Percentiles rank a stretch among this genome's conserved stretches.
Conservation (phyloP, 2,888 invertebrate genomes). For the Pyrrhosoma nymphula region DNA sequence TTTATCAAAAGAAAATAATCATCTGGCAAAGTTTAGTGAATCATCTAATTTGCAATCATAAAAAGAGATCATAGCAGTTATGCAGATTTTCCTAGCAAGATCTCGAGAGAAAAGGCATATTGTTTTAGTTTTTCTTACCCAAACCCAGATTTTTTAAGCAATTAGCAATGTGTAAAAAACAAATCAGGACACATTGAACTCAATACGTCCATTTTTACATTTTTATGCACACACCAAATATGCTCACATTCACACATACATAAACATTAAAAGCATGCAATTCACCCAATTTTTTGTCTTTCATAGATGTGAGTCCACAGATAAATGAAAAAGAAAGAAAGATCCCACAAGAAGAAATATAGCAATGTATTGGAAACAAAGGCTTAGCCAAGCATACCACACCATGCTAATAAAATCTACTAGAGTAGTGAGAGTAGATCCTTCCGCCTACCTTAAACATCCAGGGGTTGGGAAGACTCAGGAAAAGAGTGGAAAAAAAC, state of each 20-base stretch:
- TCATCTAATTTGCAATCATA: not conserved
- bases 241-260: constrained; percentile 44
- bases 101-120: not conserved
- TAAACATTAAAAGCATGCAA: constrained; percentile 43
- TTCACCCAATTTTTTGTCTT: constrained; percentile 54
- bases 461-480: constrained; percentile 68
- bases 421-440: constrained; percentile 66
- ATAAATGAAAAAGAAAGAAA: constrained; percentile 40
- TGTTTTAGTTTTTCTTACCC: constrained; percentile 52
- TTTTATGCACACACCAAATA: constrained; percentile 42
- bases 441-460: constrained; percentile 68
- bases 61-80: not conserved
- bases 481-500: constrained; percentile 68
- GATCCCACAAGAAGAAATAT: constrained; percentile 57
- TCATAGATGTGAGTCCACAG: constrained; percentile 62
- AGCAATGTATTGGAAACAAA: constrained; percentile 50
- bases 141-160: constrained; percentile 55
- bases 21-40: not conserved
- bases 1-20: not conserved
- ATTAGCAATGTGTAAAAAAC: constrained; percentile 36
- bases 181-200: constrained; percentile 20
- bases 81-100: not conserved
- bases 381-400: constrained; percentile 66
- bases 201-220: constrained; percentile 48
- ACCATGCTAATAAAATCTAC: constrained; percentile 66